These are phyloP conservation scores for Catharus ustulatus DNA, from an alignment of 2,797 vertebrate genomes.

Conservation along the genomic window DNA sequence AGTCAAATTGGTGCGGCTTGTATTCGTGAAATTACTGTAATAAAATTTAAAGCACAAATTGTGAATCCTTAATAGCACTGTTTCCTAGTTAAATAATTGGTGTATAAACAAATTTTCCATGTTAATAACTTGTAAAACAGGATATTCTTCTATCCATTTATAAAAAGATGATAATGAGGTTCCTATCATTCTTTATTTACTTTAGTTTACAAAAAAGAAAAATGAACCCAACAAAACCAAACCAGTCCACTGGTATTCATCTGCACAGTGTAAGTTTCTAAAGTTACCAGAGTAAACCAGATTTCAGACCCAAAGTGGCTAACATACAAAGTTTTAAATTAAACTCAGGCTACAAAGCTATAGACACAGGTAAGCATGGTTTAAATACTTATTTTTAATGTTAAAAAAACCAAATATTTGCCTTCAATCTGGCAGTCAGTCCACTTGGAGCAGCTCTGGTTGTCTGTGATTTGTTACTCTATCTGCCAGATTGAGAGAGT, in stretches of 20 bases:
- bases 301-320: not conserved
- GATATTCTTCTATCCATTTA: not conserved
- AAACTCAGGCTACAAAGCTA: not conserved
- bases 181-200: not conserved
- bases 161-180: not conserved
- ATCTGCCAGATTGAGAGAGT: not conserved
- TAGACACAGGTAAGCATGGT: not conserved
- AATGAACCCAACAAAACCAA: not conserved
- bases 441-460: not conserved
- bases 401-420: not conserved
- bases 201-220: not conserved
- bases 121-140: not conserved
- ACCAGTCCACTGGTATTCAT: not conserved
- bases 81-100: not conserved
- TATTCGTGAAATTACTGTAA: too few species aligned
- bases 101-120: not conserved
- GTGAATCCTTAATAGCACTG: not conserved
- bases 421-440: not conserved
- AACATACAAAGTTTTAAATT: not conserved
- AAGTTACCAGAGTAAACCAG: not conserved
- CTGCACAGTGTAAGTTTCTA: not conserved
- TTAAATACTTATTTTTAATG: not conserved
- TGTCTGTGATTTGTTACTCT: not conserved
- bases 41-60: not conserved
- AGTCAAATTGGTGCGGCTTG: too few species aligned